A percentile compares a stretch with the other conserved stretches of the same genome.
These are phyloP conservation scores for Tuta absoluta DNA, from an alignment of 2,888 invertebrate genomes.

Conservation along the genomic window DNA sequence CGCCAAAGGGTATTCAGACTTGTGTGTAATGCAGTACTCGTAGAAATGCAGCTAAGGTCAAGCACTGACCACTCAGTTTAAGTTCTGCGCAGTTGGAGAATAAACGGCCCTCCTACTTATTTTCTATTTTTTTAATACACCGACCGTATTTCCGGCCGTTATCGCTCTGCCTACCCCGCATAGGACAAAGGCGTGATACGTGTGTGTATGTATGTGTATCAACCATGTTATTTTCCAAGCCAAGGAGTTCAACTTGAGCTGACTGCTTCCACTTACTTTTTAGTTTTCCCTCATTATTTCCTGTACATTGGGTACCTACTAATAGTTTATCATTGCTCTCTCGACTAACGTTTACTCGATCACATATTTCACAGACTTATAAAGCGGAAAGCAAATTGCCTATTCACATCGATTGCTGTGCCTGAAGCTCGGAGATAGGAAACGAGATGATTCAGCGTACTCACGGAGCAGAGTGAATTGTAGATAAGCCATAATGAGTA, in stretches of 20 bases:
- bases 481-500: neutral
- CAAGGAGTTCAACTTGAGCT: too few species aligned
- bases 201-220: too few species aligned
- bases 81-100: neutral
- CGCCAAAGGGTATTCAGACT: neutral
- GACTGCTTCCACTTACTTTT: too few species aligned
- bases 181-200: too few species aligned
- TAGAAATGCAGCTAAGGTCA: neutral
- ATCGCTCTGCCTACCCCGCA: too few species aligned
- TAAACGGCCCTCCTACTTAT: too few species aligned
- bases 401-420: conserved; percentile 10
- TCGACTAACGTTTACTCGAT: neutral
- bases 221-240: too few species aligned
- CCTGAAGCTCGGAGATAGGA: conserved; percentile 4
- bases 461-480: neutral
- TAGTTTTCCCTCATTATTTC: too few species aligned
- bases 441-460: neutral
- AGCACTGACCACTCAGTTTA: neutral
- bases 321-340: neutral
- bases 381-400: conserved; percentile 7
- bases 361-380: neutral
- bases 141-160: too few species aligned
- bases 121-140: too few species aligned
- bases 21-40: neutral
- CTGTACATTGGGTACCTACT: too few species aligned